Percentiles rank a stretch among this genome's conserved stretches.
Evolutionary conservation across 1,140 invertebrate species (phyloP).

Genomic region (Papilio machaon): DNA sequence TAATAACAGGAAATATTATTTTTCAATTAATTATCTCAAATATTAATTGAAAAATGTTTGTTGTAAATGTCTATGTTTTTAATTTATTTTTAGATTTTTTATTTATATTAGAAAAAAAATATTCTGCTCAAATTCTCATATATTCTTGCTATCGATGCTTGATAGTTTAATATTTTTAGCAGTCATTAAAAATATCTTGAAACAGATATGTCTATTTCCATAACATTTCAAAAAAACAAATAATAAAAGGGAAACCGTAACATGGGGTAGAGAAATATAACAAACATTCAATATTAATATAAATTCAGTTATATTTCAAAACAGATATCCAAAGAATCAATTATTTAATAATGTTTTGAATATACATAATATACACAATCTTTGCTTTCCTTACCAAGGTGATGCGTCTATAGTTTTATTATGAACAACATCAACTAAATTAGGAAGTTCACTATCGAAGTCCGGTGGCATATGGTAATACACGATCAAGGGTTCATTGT

Average conservation of each 20-base stretch:
- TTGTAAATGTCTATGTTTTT: no score
- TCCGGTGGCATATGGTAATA: conserved; percentile 80
- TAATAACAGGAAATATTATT: no score
- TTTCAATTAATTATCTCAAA: no score
- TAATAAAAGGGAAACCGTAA: conserved; percentile 27
- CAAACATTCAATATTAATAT: conserved; percentile 34
- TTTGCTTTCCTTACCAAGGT: conserved; percentile 82
- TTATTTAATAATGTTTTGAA: conserved; percentile 5
- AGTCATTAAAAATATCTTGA: neutral
- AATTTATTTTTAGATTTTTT: no score
- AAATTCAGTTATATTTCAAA: conserved; percentile 2
- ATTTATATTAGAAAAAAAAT: no score
- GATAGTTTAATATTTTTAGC: neutral
- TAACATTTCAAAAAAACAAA: conserved; percentile 26
- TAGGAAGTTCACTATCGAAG: conserved; percentile 81
- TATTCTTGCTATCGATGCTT: no score
- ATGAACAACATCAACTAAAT: conserved; percentile 84
- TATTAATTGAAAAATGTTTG: no score
- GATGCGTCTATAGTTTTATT: conserved; percentile 83
- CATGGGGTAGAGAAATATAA: neutral
- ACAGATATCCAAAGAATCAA: neutral
- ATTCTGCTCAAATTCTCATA: no score
- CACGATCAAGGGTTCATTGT: conserved; percentile 86
- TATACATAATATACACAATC: neutral
- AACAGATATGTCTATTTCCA: neutral